These are phyloP conservation scores for Agonopterix heracliana DNA, from an alignment of 2,888 invertebrate species.

Conservation along the genomic window DNA sequence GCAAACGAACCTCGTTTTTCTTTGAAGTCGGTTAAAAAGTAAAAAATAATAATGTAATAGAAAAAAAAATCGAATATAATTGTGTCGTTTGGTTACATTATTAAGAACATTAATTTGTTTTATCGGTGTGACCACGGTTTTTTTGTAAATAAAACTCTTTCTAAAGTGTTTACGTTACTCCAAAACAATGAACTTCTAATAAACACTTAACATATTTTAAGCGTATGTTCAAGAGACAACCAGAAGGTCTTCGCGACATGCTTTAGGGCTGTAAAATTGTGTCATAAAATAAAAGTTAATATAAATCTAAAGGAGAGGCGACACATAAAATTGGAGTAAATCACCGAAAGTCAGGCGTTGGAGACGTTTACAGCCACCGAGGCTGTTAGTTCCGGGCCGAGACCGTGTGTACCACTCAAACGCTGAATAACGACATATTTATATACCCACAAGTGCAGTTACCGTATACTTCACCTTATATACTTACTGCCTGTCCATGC, in stretches of 20 bases:
- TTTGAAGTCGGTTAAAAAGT: too few species aligned
- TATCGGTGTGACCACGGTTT: too few species aligned
- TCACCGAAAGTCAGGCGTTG: slow-evolving; percentile 70
- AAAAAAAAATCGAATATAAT: too few species aligned
- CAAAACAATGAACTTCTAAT: too few species aligned
- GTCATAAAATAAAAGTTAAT: slow-evolving; percentile 71
- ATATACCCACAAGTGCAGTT: slow-evolving; percentile 30
- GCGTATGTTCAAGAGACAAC: slow-evolving; percentile 34
- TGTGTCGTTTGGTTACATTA: too few species aligned
- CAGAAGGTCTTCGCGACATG: slow-evolving; percentile 54
- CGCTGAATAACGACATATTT: slow-evolving; percentile 55
- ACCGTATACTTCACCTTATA: slow-evolving; percentile 2
- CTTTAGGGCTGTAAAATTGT: slow-evolving; percentile 62
- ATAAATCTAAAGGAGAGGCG: slow-evolving; percentile 64
- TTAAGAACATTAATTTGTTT: too few species aligned
- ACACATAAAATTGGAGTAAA: slow-evolving; percentile 74
- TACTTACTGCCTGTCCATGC: too few species aligned
- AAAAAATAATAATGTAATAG: too few species aligned
- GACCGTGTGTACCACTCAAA: slow-evolving; percentile 48
- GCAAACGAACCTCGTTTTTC: too few species aligned
- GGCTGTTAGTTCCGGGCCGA: slow-evolving; percentile 64
- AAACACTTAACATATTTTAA: slow-evolving; percentile 20
- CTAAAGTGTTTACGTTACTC: too few species aligned
- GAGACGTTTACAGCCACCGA: slow-evolving; percentile 69
- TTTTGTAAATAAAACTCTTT: too few species aligned